Base-by-base conservation (phyloP, 2,113 vertebrate species). In the Mus spicilegus region DNA sequence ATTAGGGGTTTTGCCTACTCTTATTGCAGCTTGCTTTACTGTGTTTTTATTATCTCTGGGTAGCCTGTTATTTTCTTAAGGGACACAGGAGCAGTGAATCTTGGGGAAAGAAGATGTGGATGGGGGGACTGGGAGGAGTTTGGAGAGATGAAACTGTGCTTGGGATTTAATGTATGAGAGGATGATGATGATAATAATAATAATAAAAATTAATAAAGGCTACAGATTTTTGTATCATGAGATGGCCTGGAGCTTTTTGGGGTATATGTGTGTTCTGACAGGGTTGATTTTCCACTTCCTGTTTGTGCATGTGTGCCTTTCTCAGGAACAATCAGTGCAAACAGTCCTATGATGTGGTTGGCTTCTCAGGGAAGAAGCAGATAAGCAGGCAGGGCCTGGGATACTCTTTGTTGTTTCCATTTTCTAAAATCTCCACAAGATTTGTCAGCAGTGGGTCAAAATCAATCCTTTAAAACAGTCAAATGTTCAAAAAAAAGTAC, bases 281-380 rank as follows among this genome's bases (percentile, higher is more conserved):
- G 46, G 49, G 17, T n/a, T 42, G 78, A 69, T 80, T 46, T 16
- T 19, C 5, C 1, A 14, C 26, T 49, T 33, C 36, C 9, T 0
- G 1, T 65, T 30, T 49, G 72, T 67, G 51, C 10, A 16, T 4
- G 28, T 46, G 10, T 13, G 7, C 26, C 36, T 76, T 58, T 76
- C 2, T 63, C 22, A 3, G 70, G 10, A 39, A 39, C 6, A 17
- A 46, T 7, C 12, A 30, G 10, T 20, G 11, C 42, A 24, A 39
- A 54, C 0, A 76, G 12, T 54, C 8, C 20, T 36, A 0, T 13
- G 0, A 61, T 3, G 1, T 22, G 30, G 3, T 30, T 3, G 0
- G 26, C 51, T 17, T 30, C 65, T 88, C 36, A 54, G 26, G 7
- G 12, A 5, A 70, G 17, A 11, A 13, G 7, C 5, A 11, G 19